Evolutionary conservation across 2,113 vertebrate species (phyloP).

Genomic region (Crypturellus undulatus): DNA sequence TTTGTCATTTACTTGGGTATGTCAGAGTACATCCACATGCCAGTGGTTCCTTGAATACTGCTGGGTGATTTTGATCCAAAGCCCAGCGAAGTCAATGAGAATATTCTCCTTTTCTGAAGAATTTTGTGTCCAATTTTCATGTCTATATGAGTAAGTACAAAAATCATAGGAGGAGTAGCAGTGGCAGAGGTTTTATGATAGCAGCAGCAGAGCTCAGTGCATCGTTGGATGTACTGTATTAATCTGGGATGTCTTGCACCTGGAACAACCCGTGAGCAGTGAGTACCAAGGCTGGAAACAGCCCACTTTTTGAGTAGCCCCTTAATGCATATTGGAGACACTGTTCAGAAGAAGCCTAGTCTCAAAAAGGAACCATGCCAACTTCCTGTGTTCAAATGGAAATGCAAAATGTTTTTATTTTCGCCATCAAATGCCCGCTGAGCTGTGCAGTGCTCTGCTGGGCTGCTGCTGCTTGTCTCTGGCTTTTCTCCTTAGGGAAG

Average conservation of each 20-base stretch:
- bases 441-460: not conserved
- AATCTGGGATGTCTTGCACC: not conserved
- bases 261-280: rapidly evolving
- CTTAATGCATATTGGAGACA: not conserved
- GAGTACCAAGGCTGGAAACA: not conserved
- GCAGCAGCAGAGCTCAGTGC: no score
- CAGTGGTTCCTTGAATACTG: no score
- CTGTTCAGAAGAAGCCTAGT: not conserved
- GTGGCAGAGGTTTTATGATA: not conserved
- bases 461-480: not conserved
- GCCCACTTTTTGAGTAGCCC: not conserved
- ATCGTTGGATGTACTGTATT: not conserved
- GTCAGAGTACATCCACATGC: not conserved
- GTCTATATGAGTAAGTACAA: not conserved
- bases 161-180: not conserved
- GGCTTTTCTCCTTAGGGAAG: not conserved
- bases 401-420: constrained; percentile 12
- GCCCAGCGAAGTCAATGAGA: not conserved
- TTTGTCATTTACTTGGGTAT: not conserved
- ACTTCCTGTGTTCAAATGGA: not conserved
- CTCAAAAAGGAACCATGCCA: constrained; percentile 5
- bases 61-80: not conserved
- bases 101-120: not conserved
- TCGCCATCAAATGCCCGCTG: not conserved
- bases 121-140: not conserved